Percentiles rank a stretch among this genome's conserved stretches.
Conservation (phyloP, 2,113 vertebrate species). For the Alces alces region DNA sequence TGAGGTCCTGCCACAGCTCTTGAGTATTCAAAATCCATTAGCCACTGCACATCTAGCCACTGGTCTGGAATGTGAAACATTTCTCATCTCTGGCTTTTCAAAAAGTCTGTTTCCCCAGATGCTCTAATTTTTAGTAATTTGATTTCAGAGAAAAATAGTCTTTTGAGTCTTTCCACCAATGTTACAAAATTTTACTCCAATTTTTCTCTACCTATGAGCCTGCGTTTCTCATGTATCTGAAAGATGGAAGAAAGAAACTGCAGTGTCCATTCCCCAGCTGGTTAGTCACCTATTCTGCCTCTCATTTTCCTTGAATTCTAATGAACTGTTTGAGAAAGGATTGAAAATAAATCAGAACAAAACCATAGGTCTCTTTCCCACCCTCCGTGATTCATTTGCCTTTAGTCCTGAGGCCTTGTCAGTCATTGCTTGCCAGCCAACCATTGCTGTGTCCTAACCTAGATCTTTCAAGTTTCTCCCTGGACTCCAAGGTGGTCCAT, state of each 20-base stretch:
- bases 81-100: not conserved
- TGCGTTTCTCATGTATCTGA: not conserved
- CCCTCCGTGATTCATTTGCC: not conserved
- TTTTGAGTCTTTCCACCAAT: not conserved
- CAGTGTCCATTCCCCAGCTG: accelerated
- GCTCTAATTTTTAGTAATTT: not conserved
- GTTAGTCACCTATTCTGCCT: not conserved
- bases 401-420: not conserved
- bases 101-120: not conserved
- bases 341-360: not conserved
- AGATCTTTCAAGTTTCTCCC: not conserved
- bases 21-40: not conserved
- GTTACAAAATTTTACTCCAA: not conserved
- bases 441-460: not conserved
- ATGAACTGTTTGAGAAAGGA: not conserved
- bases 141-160: not conserved
- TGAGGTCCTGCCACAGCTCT: constrained; percentile 71
- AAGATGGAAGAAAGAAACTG: not conserved
- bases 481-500: not conserved
- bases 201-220: not conserved
- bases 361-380: not conserved
- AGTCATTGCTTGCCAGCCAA: not conserved
- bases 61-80: not conserved
- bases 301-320: not conserved
- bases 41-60: not conserved